phyloP scores from a whole-genome alignment of 2,797 vertebrate species.

The Dermochelys coriacea region DNA sequence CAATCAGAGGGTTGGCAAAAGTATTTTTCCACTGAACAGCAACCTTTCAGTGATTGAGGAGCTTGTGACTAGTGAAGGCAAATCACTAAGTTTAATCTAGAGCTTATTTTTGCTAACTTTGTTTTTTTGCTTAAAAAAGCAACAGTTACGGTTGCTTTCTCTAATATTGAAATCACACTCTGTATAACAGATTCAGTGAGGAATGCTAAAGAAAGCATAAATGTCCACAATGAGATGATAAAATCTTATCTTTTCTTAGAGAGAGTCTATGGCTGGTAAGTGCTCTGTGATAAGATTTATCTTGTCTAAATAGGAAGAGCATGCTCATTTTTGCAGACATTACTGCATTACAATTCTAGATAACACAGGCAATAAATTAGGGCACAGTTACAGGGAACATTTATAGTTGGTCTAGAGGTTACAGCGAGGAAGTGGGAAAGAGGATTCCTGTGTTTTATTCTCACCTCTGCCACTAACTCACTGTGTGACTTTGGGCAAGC shows the following conservation, averaged over 20 bases:
- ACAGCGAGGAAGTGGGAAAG: background rate
- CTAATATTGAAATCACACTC: constrained; percentile 1
- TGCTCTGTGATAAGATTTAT: background rate
- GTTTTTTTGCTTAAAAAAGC: background rate
- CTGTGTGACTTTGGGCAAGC: background rate
- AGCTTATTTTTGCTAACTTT: background rate
- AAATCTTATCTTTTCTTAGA: background rate
- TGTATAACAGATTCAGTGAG: background rate
- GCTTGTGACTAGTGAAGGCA: background rate
- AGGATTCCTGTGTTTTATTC: background rate
- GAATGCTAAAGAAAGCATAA: background rate
- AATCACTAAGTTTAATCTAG: background rate
- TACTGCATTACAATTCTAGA: background rate
- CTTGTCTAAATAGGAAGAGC: background rate
- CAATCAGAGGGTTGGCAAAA: background rate
- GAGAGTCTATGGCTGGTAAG: background rate
- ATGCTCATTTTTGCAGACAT: background rate
- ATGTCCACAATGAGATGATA: background rate
- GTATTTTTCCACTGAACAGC: background rate
- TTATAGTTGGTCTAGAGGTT: background rate
- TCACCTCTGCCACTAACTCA: background rate
- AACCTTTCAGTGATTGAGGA: background rate
- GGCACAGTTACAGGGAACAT: background rate
- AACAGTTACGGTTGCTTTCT: background rate
- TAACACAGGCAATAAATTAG: background rate